Evolutionary conservation across 30 jellyfish, hydroid and myxozoan genomes (phyloP), one percentile per base, ranked within the genome.

Genomic region (Mastigias papua): DNA sequence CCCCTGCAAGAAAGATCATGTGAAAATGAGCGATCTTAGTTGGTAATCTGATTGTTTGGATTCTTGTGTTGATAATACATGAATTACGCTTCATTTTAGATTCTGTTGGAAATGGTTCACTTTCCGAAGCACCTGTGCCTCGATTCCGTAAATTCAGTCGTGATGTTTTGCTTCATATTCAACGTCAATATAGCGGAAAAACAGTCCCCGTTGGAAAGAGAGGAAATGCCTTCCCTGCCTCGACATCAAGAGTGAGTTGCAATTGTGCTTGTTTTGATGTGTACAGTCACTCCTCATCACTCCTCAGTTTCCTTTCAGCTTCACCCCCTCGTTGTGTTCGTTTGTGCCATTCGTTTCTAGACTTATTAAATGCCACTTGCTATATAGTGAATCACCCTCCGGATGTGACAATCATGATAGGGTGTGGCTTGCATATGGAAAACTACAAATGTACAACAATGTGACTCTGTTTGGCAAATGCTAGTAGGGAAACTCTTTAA

Each of bases 101-200:
- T 74, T 76, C 86, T 35, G 76, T 78, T 87, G 90, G 90, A 16
- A 87, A 87, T 48, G 96, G 96, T 4, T 76, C 85, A 63, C 48
- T 51, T 26, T 19, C 96, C 77, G 96, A 87, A 6, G 74, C 96
- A 50, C 90, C 96, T 48, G 97, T 82, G 67, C 96, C 98, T 13
- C 76, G 89, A 16, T 57, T 86, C 32, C 87, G 98, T 10, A 92
- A 92, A 64, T 92, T 92, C 86, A 92, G 98, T 49, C 88, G 98
- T 16, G 98, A 92, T 69, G 95, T 92, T 46, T 66, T 92, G 42
- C 76, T 92, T 6, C 98, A 92, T 76, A 50, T 92, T 17, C 98
- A 92, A 63, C 87, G 97, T 17, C 97, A 87, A 69, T 92, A 92
- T 64, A 72, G 82, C 34, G 96, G 94, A 16, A 89, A 72, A 34